A percentile compares a stretch with the other conserved stretches of the same genome.
These are phyloP conservation scores for Nineta flava DNA, from an alignment of 2,888 invertebrate species.

Conservation along the genomic window DNA sequence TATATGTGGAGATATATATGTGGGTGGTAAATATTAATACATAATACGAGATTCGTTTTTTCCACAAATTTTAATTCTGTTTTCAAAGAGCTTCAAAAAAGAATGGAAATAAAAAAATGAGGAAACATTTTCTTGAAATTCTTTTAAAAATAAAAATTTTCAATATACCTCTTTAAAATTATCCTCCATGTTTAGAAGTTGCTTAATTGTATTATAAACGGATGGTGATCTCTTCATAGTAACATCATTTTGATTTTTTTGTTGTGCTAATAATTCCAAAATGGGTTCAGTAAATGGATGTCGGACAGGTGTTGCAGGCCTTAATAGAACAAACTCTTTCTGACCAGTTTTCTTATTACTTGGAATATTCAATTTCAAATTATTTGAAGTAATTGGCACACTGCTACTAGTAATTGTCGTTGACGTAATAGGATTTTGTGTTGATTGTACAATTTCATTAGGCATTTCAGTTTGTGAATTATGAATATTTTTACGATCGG, in stretches of 20 bases:
- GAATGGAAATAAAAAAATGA: constrained; percentile 36
- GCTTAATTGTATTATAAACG: constrained; percentile 38
- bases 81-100: constrained; percentile 79
- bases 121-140: constrained; percentile 22
- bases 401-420: constrained; percentile 14
- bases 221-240: constrained; percentile 27
- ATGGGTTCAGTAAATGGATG: constrained; percentile 36
- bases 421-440: constrained; percentile 16
- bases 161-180: constrained; percentile 38
- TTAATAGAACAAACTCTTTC: constrained; percentile 45
- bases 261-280: constrained; percentile 30
- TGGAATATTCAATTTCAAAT: constrained; percentile 11
- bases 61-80: no score
- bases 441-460: no score
- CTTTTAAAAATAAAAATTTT: constrained; percentile 21
- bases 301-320: constrained; percentile 38
- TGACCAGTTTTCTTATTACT: constrained; percentile 30
- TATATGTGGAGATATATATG: no score
- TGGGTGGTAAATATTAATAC: no score
- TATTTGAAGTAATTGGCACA: constrained; percentile 12
- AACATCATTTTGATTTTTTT: constrained; percentile 15
- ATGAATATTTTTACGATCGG: constrained; percentile 12
- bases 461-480: not conserved
- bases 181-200: constrained; percentile 37
- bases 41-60: no score